Evolutionary conservation across 1,140 invertebrate species (phyloP), one percentile per base, ranked within the genome.

Genomic region (Bombus waltoni): DNA sequence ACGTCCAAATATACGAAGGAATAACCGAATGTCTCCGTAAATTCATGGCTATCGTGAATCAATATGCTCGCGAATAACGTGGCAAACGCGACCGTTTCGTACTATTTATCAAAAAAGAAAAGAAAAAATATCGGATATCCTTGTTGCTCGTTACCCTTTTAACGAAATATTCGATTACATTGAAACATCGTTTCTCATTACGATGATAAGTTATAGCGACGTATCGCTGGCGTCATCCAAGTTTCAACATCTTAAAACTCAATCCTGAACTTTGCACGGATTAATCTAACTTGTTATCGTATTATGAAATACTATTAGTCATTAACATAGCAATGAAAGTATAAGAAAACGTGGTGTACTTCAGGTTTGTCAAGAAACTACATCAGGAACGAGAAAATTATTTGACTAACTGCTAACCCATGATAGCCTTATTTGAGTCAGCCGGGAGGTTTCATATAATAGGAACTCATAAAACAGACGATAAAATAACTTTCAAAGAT

Each of bases 1-100:
- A 65, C 38, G 22, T 77, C 76, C 82, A 70, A 84, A 68, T 78
- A 78, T 47, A 40, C 66, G 22, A 59, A 42, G 65, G 53, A 70
- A 77, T 59, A 77, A 71, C 11, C 47, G 38, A 25, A 47, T 57
- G 59, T 79, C 74, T 68, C 38, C n/a, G 53, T 57, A 70, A 83
- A 77, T 66, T 83, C 62, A 59, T 40, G 35, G 42, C 32, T 9
- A n/a, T 13, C 10, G 32, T 6, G 59, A 83, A 83, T 83, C 62
- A 53, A 83, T 83, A 65, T 32, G 28, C 22, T 47, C 5, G 28
- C 15, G 28, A 28, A 72, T 40, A 35, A n/a, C 13, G 9, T 18
- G 1, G 42, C 57, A 9, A 68, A 35, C 32, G 32, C 18, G 15
- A 68, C 9, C 8, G 44, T 57, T 35, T 35, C 66, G 75, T 28